phyloP scores from a whole-genome alignment of 2,797 vertebrate species.

The Cuniculus paca region DNA sequence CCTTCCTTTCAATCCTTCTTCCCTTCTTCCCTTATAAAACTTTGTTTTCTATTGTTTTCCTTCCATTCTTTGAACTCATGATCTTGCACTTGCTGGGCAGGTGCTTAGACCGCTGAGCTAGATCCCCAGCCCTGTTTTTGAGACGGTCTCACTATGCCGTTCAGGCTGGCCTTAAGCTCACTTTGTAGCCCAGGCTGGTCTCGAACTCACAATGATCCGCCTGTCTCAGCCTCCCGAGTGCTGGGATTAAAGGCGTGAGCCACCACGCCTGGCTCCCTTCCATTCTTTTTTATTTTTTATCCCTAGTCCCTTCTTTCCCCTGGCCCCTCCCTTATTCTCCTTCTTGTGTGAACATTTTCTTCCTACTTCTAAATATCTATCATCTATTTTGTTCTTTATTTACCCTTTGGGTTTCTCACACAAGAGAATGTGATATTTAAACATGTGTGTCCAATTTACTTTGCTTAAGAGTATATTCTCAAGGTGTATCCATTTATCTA shows the following conservation, averaged over 20 bases:
- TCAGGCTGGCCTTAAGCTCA: too few species aligned
- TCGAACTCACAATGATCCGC: too few species aligned
- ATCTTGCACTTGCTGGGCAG: too few species aligned
- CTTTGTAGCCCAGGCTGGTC: too few species aligned
- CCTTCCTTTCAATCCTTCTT: background rate
- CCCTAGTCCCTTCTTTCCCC: background rate
- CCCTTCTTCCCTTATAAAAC: background rate
- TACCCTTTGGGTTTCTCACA: background rate
- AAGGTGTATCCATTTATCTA: background rate
- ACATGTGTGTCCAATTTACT: background rate
- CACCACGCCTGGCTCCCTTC: too few species aligned
- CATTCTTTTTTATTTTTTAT: background rate
- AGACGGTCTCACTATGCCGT: too few species aligned
- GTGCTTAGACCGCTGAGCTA: too few species aligned
- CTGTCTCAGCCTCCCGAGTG: too few species aligned
- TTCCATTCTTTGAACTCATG: background rate
- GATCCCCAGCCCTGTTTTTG: too few species aligned
- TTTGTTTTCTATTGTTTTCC: background rate
- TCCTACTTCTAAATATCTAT: background rate
- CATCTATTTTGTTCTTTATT: background rate
- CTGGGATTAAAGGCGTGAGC: too few species aligned
- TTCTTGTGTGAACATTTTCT: background rate
- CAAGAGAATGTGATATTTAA: background rate
- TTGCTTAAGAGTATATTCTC: background rate
- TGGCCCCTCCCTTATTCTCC: background rate